Conservation (phyloP, 2,888 invertebrate genomes). For the Erebia ligea region DNA sequence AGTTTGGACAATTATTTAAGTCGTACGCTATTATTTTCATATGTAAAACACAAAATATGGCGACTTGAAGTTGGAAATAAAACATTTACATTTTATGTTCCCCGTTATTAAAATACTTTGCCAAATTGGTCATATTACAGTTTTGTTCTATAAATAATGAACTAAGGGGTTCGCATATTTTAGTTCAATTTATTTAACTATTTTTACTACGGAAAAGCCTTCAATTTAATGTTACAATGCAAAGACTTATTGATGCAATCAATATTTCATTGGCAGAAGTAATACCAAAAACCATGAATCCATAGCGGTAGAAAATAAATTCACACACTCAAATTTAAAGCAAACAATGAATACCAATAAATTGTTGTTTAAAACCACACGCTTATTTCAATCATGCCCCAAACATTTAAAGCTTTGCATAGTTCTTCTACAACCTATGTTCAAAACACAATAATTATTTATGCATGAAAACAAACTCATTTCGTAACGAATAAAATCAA, state of each 20-base stretch:
- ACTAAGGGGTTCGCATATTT: neutral
- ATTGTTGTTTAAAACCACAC: neutral
- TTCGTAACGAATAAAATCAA: slow-evolving; percentile 18
- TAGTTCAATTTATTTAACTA: neutral
- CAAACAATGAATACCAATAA: slow-evolving; percentile 7
- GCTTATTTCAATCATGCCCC: neutral
- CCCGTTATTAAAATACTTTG: slow-evolving; percentile 22
- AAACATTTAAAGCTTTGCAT: neutral
- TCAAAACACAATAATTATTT: slow-evolving; percentile 14
- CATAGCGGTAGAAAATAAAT: neutral
- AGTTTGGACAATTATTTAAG: slow-evolving; percentile 49
- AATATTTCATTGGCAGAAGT: too few relatives aligned
- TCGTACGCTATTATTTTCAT: slow-evolving; percentile 47
- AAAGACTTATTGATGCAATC: too few relatives aligned
- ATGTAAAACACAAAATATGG: slow-evolving; percentile 48
- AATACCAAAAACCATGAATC: neutral
- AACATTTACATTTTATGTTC: slow-evolving; percentile 31
- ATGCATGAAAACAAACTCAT: slow-evolving; percentile 15
- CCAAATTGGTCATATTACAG: slow-evolving; percentile 14
- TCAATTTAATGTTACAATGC: too few relatives aligned
- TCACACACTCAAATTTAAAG: neutral
- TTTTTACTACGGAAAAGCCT: too few relatives aligned
- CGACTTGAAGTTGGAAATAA: slow-evolving; percentile 39
- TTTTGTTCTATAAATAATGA: neutral
- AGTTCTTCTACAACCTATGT: neutral